phyloP scores from a whole-genome alignment of 2,888 invertebrate species.

The Pollenia amentaria region DNA sequence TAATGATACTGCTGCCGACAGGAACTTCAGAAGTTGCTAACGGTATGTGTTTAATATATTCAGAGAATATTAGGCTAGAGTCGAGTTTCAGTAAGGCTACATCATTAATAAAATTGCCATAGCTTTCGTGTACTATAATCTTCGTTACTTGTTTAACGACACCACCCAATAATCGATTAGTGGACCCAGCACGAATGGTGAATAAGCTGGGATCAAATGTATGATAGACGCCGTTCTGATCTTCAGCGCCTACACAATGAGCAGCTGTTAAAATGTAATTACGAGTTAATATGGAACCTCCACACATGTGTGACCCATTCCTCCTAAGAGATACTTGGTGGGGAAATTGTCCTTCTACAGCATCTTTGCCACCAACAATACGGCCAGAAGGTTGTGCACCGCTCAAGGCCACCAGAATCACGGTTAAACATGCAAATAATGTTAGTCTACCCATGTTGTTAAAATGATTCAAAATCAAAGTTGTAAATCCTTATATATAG shows the following conservation, averaged over 20 bases:
- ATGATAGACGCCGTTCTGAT: conserved; percentile 67
- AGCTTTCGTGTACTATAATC: conserved; percentile 78
- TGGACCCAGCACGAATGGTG: conserved; percentile 74
- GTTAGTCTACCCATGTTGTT: conserved; percentile 38
- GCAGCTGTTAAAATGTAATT: conserved; percentile 81
- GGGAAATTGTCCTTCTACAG: conserved; percentile 81
- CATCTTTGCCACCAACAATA: conserved; percentile 82
- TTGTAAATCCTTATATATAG: background rate
- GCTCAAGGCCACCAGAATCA: conserved; percentile 44
- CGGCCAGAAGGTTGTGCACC: conserved; percentile 53
- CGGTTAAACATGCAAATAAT: background rate
- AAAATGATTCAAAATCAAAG: background rate
- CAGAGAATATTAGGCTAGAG: conserved; percentile 71
- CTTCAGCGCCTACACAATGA: conserved; percentile 79
- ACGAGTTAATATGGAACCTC: conserved; percentile 80
- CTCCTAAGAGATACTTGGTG: conserved; percentile 82
- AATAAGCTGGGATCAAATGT: conserved; percentile 72
- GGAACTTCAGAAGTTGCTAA: conserved; percentile 77
- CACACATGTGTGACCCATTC: conserved; percentile 78
- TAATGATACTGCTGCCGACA: conserved; percentile 74
- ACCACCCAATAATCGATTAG: conserved; percentile 79
- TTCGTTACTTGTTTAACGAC: conserved; percentile 76
- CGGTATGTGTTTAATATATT: conserved; percentile 77
- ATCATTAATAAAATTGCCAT: conserved; percentile 79
- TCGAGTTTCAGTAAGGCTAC: conserved; percentile 78